Evolutionary conservation across 2,888 invertebrate species (phyloP).

Genomic region (Apomyelois bistriatella): DNA sequence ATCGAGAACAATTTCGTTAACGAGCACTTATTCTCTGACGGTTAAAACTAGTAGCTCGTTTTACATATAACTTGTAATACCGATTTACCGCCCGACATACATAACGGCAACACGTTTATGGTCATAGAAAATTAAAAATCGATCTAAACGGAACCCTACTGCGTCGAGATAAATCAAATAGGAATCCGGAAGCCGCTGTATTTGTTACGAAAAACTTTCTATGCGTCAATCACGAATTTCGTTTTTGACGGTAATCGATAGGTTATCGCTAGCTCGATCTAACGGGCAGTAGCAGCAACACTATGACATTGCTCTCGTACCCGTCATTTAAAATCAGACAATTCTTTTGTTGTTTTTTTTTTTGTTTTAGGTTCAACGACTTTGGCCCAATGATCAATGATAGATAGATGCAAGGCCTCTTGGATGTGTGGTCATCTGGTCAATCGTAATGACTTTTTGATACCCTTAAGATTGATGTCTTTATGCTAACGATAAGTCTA

Average conservation of each 20-base stretch:
- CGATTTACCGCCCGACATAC: constrained; percentile 20
- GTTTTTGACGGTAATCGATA: constrained; percentile 57
- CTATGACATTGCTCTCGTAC: constrained; percentile 21
- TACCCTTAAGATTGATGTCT: constrained; percentile 1
- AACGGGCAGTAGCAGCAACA: constrained; percentile 59
- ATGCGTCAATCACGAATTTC: constrained; percentile 54
- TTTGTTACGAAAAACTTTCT: constrained; percentile 44
- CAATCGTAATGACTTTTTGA: constrained; percentile 11
- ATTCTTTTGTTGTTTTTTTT: constrained; percentile 14
- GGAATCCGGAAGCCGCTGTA: constrained; percentile 1
- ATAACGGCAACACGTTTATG: constrained; percentile 21
- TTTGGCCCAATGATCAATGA: constrained; percentile 16
- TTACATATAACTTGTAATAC: constrained; percentile 25
- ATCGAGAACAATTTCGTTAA: constrained; percentile 58
- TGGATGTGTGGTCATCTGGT: constrained; percentile 13
- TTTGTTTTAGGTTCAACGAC: constrained; percentile 20
- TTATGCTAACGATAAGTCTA: constrained; percentile 10
- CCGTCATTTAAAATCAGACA: constrained; percentile 14
- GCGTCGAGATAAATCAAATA: constrained; percentile 20
- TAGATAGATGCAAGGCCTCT: not conserved
- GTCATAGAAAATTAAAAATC: constrained; percentile 14
- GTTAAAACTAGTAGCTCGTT: constrained; percentile 59
- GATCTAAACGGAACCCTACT: constrained; percentile 35
- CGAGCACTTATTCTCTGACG: constrained; percentile 47
- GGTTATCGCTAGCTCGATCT: constrained; percentile 61